Evolutionary conservation across 2,888 invertebrate genomes (phyloP), one percentile per base, ranked within the genome.

Genomic region (Leptopilina myrica): DNA sequence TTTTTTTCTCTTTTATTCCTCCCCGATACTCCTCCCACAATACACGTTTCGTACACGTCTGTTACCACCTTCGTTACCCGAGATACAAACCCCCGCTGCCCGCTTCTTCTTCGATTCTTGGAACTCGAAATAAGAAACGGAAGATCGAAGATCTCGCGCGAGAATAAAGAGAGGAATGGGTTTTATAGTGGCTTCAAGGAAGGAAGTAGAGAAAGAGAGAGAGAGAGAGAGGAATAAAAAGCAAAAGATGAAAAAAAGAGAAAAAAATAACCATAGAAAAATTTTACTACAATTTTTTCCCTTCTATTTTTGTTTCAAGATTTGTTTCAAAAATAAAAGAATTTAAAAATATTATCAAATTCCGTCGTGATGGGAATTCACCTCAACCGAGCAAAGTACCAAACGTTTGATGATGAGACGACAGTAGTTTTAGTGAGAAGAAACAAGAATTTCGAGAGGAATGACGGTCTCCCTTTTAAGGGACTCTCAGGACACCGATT

Each of bases 361-460:
- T 86, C 86, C 82, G 5, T 86, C 85, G 82, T 80, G 81, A 85
- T 83, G 82, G 85, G 86, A 86, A 86, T 86, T 85, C 84, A 84
- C 78, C 84, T 84, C 86, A 14, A n/a, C 26, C 49, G 4, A 33
- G 49, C 69, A 46, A 20, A 49, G 73, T 12, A 33, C 33, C 33
- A 2, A 64, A 49, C 67, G 46, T 56, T 33, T 43, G 77, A 65
- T 56, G 66, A 77, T 69, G 64, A 53, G 73, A 65, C 49, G 66
- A 64, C 75, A 56, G 67, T 59, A 40, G 49, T n/a, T 76, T 62
- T 66, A 77, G 77, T 79, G 64, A 64, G 59, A 69, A 77, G 75
- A 75, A 75, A 73, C 69, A 67, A 67, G 79, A 79, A 79, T 79
- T 79, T 77, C 69, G 33, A 33, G 67, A 69, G 69, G 73, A 79